These are phyloP conservation scores for Limnephilus lunatus DNA, from an alignment of 2,888 invertebrate species.

Conservation along the genomic window DNA sequence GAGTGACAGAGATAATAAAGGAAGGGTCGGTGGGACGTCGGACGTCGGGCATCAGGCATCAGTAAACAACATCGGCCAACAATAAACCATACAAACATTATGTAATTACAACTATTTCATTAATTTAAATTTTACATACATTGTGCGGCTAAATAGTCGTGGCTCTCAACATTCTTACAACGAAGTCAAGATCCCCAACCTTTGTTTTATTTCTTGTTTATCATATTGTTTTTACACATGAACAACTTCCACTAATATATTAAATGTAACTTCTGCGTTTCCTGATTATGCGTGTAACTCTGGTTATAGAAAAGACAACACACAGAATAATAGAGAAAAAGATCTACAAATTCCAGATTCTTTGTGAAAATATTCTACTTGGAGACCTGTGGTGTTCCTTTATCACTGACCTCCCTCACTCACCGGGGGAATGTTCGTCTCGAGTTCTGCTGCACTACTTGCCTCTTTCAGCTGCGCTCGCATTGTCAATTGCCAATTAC, in stretches of 20 bases:
- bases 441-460: neutral
- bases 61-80: conserved; percentile 21
- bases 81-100: conserved; percentile 52
- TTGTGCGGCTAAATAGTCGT: conserved; percentile 66
- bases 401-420: conserved; percentile 12
- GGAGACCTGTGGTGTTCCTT: conserved; percentile 23
- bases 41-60: neutral
- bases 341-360: conserved; percentile 59
- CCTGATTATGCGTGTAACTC: conserved; percentile 60
- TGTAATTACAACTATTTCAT: conserved; percentile 63
- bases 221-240: conserved; percentile 64
- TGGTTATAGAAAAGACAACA: conserved; percentile 63
- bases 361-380: conserved; percentile 26
- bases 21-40: neutral
- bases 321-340: conserved; percentile 63
- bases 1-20: neutral
- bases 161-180: conserved; percentile 62
- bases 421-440: neutral
- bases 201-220: conserved; percentile 60
- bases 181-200: conserved; percentile 64
- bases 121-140: conserved; percentile 64
- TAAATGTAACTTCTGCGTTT: conserved; percentile 68
- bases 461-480: neutral
- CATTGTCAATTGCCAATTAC: neutral
- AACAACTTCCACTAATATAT: conserved; percentile 68